Evolutionary conservation across 2,888 invertebrate genomes (phyloP), one percentile per base, ranked within the genome.

Genomic region (Watsonalla cultraria): DNA sequence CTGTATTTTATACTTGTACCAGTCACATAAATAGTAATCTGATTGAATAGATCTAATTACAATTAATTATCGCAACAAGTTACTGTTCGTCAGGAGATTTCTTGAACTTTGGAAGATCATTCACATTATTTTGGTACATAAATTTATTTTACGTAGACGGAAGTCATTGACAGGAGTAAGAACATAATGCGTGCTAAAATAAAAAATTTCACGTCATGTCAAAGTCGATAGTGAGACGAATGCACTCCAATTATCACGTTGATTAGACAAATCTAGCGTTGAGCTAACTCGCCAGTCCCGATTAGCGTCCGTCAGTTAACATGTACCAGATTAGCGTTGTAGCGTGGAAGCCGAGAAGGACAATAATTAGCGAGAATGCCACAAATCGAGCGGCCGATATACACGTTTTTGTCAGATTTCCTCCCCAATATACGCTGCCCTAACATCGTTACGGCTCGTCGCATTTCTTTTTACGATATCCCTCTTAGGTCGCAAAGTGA

Each of bases 191-290:
- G 24, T 24, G 24, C 24, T 24, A 24, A 24, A 24, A 24, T 24
- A 24, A 24, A 1, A 24, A 2, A 2, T 24, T 2, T 24, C 24
- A 24, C 24, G 24, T 2, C 24, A 24, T 24, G 24, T 24, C 24
- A 24, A 24, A 24, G n/a, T n/a, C n/a, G 42, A 35, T 7, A 54
- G 34, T 46, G 13, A 45, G 24, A 11, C 42, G 7, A 7, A n/a
- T 52, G 6, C 33, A 42, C 8, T 55, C 7, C 8, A 59, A 70
- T 71, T 72, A 73, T 53, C 69, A 54, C 72, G 70, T 65, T 73
- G 70, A 78, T 79, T 77, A 77, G 78, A 66, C 67, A 72, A 70
- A 78, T 79, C 74, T 82, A 70, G 66, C 81, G 69, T 68, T 59
- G 60, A 64, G 62, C 59, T 62, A 65, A 72, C 70, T 71, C 72